phyloP scores from a whole-genome alignment of 2,113 vertebrate genomes.

The Uropsilus gracilis region DNA sequence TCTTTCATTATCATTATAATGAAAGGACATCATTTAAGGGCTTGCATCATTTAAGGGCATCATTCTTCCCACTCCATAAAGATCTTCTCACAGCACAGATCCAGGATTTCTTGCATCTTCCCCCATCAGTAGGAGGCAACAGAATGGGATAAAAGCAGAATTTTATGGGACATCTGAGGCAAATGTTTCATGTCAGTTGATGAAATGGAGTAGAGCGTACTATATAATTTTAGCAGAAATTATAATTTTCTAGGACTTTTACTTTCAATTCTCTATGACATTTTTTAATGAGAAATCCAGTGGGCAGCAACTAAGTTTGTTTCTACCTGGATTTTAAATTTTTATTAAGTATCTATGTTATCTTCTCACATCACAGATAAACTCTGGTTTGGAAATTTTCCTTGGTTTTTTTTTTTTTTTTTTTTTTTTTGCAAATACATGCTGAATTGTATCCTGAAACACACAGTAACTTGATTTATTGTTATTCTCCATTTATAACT shows the following conservation, averaged over 20 bases:
- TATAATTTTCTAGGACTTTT: neutral
- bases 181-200: neutral
- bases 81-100: neutral
- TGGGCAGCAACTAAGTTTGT: constrained; percentile 37
- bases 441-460: neutral
- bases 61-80: neutral
- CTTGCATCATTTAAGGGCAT: neutral
- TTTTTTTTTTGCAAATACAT: constrained; percentile 11
- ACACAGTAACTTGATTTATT: neutral
- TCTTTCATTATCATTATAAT: neutral
- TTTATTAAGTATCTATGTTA: constrained; percentile 65
- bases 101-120: neutral
- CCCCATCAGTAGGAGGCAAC: neutral
- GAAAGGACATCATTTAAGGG: neutral
- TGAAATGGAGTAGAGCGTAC: constrained; percentile 27
- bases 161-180: neutral
- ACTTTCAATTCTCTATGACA: constrained; percentile 39
- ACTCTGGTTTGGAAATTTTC: constrained; percentile 32
- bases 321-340: constrained; percentile 59
- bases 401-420: constrained; percentile 19
- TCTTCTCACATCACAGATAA: constrained; percentile 26
- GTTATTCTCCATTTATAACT: constrained; percentile 10
- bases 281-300: constrained; percentile 45
- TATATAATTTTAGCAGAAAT: constrained; percentile 53
- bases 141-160: neutral